Conservation (phyloP, 37 sponge, comb jelly and placozoan genomes). For the Corticium candelabrum region DNA sequence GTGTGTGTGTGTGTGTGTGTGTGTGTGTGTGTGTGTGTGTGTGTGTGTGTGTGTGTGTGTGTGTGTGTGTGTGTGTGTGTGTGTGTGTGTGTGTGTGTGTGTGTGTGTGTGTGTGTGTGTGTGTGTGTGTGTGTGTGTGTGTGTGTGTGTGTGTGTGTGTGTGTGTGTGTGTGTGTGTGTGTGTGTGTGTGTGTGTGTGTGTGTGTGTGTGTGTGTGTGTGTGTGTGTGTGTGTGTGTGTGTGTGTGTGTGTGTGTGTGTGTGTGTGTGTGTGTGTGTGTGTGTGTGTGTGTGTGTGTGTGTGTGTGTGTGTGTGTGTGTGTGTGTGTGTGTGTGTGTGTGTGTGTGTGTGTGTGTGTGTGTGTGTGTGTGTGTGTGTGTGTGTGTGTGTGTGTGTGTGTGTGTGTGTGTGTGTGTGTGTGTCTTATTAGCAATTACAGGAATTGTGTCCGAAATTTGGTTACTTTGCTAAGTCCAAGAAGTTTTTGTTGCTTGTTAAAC, state of each 20-base stretch:
- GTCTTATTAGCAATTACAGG: too few relatives aligned
- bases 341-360: constrained; percentile 43
- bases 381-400: constrained; percentile 31
- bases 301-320: constrained; percentile 33
- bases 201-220: constrained; percentile 43
- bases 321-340: constrained; percentile 37
- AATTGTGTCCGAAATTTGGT: too few relatives aligned
- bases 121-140: constrained; percentile 45
- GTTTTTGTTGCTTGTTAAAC: too few relatives aligned
- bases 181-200: constrained; percentile 43
- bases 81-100: constrained; percentile 14
- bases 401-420: too few relatives aligned
- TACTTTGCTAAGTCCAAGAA: too few relatives aligned
- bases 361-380: constrained; percentile 21
- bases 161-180: constrained; percentile 47
- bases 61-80: constrained; percentile 16
- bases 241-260: constrained; percentile 20
- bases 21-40: constrained; percentile 14
- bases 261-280: constrained; percentile 39
- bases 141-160: constrained; percentile 46
- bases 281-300: constrained; percentile 48
- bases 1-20: background rate
- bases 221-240: constrained; percentile 33
- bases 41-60: constrained; percentile 21
- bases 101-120: constrained; percentile 26